These are phyloP conservation scores for Etheostoma cragini DNA, from an alignment of 2,113 vertebrate genomes.

Conservation along the genomic window DNA sequence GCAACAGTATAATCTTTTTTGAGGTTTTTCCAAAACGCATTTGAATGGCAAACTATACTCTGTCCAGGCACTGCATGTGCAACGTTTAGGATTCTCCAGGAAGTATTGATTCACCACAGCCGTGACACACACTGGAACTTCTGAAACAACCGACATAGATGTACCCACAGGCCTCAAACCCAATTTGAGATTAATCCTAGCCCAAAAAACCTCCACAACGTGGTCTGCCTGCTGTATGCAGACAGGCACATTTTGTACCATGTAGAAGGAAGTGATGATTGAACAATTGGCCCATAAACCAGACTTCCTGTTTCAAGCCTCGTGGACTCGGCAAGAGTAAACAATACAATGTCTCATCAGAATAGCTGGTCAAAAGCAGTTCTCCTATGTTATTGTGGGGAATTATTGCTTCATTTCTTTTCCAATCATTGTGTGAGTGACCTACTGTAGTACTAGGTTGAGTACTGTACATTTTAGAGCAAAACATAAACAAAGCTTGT, in stretches of 20 bases:
- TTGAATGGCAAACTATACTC: slow-evolving; percentile 17
- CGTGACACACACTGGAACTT: background rate
- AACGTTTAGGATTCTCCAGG: slow-evolving; percentile 16
- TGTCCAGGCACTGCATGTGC: background rate
- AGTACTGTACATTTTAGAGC: background rate
- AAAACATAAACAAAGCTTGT: background rate
- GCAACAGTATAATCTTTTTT: background rate
- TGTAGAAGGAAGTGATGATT: slow-evolving; percentile 54
- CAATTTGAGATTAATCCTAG: background rate
- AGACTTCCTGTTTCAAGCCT: slow-evolving; percentile 65
- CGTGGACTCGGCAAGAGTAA: background rate
- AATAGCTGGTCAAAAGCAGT: background rate
- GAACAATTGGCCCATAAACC: slow-evolving; percentile 46
- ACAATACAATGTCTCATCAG: background rate
- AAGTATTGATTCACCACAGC: background rate
- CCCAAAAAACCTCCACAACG: background rate
- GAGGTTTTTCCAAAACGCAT: background rate
- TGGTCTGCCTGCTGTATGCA: background rate
- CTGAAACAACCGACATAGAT: background rate
- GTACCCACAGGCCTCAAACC: background rate
- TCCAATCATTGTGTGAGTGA: slow-evolving; percentile 6
- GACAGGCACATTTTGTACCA: background rate
- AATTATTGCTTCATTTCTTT: slow-evolving; percentile 31
- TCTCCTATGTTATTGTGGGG: background rate
- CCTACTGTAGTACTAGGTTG: background rate